Evolutionary conservation across 2,797 vertebrate species (phyloP).

Genomic region (Kryptopterus vitreolus): DNA sequence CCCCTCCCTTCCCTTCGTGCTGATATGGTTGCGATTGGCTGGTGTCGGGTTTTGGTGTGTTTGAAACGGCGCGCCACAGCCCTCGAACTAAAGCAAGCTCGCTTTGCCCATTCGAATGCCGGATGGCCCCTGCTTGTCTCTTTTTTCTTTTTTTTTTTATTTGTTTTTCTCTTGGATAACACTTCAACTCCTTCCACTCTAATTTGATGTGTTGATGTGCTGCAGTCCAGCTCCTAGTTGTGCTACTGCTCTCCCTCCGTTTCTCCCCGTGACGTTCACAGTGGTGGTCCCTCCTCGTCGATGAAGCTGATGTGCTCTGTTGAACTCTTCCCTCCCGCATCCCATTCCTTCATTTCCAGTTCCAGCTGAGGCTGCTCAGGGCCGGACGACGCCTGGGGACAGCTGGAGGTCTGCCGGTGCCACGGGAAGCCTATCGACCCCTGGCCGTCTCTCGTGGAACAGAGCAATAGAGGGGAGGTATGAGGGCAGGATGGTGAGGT

Average conservation of each 20-base stretch:
- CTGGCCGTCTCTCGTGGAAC: conserved; percentile 42
- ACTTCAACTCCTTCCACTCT: background rate
- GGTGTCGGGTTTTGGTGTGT: conserved; percentile 38
- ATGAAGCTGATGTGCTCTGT: conserved; percentile 78
- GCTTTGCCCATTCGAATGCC: conserved; percentile 2
- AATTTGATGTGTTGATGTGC: conserved; percentile 36
- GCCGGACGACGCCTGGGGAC: conserved; percentile 25
- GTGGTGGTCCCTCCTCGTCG: conserved; percentile 76
- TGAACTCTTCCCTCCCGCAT: conserved; percentile 57
- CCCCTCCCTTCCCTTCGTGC: conserved; percentile 27
- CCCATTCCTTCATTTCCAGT: conserved; percentile 77
- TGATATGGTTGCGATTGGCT: conserved; percentile 38
- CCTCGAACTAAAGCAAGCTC: conserved; percentile 2
- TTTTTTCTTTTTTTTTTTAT: too few relatives aligned
- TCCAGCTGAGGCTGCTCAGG: conserved; percentile 56
- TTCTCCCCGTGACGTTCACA: conserved; percentile 60
- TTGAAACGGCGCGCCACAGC: conserved; percentile 4
- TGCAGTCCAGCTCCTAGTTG: conserved; percentile 14
- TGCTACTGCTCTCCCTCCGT: conserved; percentile 25
- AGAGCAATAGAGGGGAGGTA: conserved; percentile 50
- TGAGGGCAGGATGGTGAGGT: conserved; percentile 40
- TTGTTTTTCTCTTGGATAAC: too few relatives aligned
- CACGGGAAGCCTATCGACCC: conserved; percentile 30
- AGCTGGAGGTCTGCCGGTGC: conserved; percentile 45
- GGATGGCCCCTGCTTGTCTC: conserved; percentile 11